Base-by-base conservation (phyloP, 2,888 invertebrate genomes). In the Acanthoscelides obtectus region DNA sequence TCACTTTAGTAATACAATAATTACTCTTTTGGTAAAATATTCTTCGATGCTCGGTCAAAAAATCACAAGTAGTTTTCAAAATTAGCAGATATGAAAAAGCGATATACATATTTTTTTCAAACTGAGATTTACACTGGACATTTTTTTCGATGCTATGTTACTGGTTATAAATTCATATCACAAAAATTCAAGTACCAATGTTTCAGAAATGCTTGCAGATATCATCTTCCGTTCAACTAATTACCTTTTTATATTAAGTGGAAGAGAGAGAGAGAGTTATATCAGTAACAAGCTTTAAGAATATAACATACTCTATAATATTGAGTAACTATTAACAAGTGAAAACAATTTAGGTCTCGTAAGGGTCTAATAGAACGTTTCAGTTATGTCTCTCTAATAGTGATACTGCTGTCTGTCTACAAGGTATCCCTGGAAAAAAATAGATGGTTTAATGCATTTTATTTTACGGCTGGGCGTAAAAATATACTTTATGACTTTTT, bases 291-390 rank as follows among this genome's bases (percentile, higher is more conserved):
- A 82, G 80, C 80, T 80, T 80, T 80, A 80, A 78, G 80, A 80
- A 81, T 81, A 80, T 79, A 81, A 81, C 80, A 83, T 84, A 84
- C 83, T 84, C 83, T 84, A 83, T 83, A 83, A 82, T 83, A 81
- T 79, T 81, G 78, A 80, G 79, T 81, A 80, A 80, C 75, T 80
- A 77, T 76, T 77, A 76, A 77, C 74, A 73, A 71, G 72, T 77
- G 74, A 74, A 76, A 78, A 76, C 72, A 70, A 72, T 70, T 72
- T 73, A 69, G 70, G 66, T 66, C 12, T 66, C 22, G 8, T 45
- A 45, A 6, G 45, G 3, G 45, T 45, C 45, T 45, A 45, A 45
- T 45, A 45, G 45, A 25, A 45, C 45, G 45, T 45, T 45, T 45
- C 45, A 45, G 45, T 45, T 45, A 45, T 45, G 45, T 12, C 45